Conservation (phyloP, 37 sponge, comb jelly and placozoan species). For the Geodia barretti region DNA sequence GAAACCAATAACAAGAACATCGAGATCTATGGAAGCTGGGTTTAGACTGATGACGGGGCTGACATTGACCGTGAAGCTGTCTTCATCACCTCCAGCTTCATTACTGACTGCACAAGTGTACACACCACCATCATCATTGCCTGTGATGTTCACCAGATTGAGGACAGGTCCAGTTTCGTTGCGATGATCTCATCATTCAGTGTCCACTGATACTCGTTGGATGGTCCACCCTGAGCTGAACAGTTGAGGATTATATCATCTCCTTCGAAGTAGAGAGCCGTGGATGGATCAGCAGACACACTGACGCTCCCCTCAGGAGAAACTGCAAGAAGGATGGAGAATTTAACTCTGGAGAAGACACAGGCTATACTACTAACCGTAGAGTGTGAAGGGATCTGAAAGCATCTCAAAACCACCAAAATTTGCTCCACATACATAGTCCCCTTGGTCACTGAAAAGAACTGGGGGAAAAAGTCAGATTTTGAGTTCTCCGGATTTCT, state of each 20-base stretch:
- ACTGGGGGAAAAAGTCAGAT: too few relatives aligned
- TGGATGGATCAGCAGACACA: not conserved
- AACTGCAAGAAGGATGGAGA: not conserved
- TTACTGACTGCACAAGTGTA: constrained; percentile 68
- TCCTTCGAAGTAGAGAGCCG: not conserved
- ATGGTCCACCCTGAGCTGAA: constrained; percentile 53
- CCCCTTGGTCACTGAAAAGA: too few relatives aligned
- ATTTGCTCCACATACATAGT: too few relatives aligned
- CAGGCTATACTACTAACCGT: too few relatives aligned
- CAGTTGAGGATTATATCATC: constrained; percentile 33
- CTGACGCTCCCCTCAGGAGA: constrained; percentile 6
- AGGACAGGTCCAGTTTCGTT: constrained; percentile 8
- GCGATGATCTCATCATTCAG: constrained; percentile 14
- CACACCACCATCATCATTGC: constrained; percentile 55
- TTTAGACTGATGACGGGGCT: not conserved
- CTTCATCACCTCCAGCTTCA: constrained; percentile 52
- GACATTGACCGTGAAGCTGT: constrained; percentile 6
- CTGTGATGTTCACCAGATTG: constrained; percentile 11
- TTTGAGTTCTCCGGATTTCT: too few relatives aligned
- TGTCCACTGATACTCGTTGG: constrained; percentile 47
- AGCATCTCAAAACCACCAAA: too few relatives aligned
- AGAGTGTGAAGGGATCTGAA: too few relatives aligned
- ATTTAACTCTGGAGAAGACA: too few relatives aligned
- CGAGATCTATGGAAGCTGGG: too few relatives aligned
- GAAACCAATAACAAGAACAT: not conserved